Evolutionary conservation across 2,113 vertebrate species (phyloP).

Genomic region (Capricornis sumatraensis): DNA sequence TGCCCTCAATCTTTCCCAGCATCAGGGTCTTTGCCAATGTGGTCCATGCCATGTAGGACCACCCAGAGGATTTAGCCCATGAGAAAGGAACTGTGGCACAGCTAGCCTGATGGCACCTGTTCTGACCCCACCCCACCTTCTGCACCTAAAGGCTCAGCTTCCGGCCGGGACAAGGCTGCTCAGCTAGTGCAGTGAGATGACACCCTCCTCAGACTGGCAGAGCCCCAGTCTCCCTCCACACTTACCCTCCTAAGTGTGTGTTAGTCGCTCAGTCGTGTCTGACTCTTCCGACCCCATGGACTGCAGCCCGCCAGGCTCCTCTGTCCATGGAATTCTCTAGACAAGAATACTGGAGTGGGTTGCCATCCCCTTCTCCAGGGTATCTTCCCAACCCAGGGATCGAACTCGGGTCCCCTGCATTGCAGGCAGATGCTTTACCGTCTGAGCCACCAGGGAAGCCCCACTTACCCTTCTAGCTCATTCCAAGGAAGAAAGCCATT

Average conservation of each 20-base stretch:
- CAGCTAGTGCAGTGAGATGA: conserved; percentile 24
- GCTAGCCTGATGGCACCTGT: background rate
- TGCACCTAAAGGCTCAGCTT: conserved; percentile 31
- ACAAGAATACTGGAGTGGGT: background rate
- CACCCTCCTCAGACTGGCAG: rapidly evolving
- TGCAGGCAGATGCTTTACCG: background rate
- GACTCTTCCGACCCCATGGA: background rate
- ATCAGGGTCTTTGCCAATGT: background rate
- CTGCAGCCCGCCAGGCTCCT: background rate
- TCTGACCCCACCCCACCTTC: background rate
- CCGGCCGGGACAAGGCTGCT: conserved; percentile 52
- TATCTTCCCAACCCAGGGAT: background rate
- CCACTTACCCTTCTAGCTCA: background rate
- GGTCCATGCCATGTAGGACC: background rate
- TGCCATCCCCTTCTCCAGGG: background rate
- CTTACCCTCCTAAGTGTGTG: background rate
- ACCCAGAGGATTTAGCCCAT: background rate
- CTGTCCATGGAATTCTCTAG: background rate
- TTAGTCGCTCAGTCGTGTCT: background rate
- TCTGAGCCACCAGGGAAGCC: background rate
- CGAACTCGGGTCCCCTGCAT: background rate
- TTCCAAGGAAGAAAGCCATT: background rate
- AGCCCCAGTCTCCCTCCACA: no score
- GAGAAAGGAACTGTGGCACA: background rate
- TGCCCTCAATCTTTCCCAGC: background rate